These are phyloP conservation scores for Notocelia uddmanniana DNA, from an alignment of 2,888 invertebrate genomes.

Conservation along the genomic window DNA sequence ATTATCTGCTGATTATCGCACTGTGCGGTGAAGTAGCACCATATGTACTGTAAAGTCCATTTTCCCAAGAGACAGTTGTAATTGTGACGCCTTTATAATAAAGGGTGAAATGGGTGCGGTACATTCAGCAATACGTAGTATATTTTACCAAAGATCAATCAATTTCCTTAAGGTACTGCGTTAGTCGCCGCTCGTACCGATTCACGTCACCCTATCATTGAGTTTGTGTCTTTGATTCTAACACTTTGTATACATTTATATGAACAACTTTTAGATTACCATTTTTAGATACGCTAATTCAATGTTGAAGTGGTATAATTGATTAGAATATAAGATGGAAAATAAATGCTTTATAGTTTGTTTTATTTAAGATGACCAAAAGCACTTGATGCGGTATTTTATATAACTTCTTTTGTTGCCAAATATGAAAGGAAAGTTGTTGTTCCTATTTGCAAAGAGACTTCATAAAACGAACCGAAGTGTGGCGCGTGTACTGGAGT, in stretches of 20 bases:
- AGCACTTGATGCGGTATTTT: no score
- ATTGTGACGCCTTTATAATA: background rate
- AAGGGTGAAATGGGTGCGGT: background rate
- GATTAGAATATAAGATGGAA: no score
- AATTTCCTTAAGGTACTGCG: background rate
- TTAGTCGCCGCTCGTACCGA: background rate
- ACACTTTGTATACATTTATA: background rate
- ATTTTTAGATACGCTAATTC: background rate
- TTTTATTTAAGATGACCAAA: no score
- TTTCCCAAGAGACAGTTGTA: background rate
- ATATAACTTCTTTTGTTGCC: no score
- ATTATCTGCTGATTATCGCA: no score
- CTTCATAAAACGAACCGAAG: no score
- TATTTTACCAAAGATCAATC: conserved; percentile 17
- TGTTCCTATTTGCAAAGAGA: no score
- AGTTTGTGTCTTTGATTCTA: background rate
- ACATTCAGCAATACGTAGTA: background rate
- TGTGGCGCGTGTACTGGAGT: no score
- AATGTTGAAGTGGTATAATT: background rate
- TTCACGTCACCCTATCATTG: background rate
- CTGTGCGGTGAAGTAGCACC: no score
- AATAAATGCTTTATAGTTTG: background rate
- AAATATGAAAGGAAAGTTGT: no score
- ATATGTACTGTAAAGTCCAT: no score
- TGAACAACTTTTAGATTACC: background rate